Evolutionary conservation across 2,113 vertebrate genomes (phyloP).

Genomic region (Excalfactoria chinensis): DNA sequence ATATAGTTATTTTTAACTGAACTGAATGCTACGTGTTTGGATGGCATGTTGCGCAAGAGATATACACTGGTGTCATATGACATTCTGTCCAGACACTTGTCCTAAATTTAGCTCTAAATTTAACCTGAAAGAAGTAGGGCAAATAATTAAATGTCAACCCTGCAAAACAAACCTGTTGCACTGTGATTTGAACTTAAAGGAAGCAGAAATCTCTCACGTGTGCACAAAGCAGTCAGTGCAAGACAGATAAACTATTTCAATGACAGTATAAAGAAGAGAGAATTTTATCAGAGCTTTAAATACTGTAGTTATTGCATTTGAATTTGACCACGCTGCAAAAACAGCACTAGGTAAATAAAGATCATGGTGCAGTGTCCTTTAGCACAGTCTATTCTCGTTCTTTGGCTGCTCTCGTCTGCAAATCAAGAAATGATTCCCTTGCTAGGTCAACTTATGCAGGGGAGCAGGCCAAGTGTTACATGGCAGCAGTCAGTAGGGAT

Average conservation of each 20-base stretch:
- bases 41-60: slow-evolving; percentile 59
- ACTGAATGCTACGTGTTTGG: slow-evolving; percentile 26
- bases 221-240: neutral
- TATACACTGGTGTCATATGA: slow-evolving; percentile 53
- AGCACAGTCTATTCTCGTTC: neutral
- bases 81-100: slow-evolving; percentile 71
- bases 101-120: slow-evolving; percentile 62
- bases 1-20: slow-evolving; percentile 64
- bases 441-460: neutral
- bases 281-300: neutral
- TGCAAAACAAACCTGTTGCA: slow-evolving; percentile 39
- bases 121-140: slow-evolving; percentile 47
- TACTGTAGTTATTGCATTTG: neutral
- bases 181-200: neutral
- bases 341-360: neutral
- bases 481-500: neutral
- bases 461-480: neutral
- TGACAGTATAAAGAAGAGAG: neutral
- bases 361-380: neutral
- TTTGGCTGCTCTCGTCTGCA: neutral
- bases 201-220: neutral
- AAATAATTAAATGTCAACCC: slow-evolving; percentile 65
- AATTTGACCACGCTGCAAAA: neutral
- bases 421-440: neutral
- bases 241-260: neutral